Evolutionary conservation across 2,797 vertebrate genomes (phyloP).

Genomic region (Lates japonicus): DNA sequence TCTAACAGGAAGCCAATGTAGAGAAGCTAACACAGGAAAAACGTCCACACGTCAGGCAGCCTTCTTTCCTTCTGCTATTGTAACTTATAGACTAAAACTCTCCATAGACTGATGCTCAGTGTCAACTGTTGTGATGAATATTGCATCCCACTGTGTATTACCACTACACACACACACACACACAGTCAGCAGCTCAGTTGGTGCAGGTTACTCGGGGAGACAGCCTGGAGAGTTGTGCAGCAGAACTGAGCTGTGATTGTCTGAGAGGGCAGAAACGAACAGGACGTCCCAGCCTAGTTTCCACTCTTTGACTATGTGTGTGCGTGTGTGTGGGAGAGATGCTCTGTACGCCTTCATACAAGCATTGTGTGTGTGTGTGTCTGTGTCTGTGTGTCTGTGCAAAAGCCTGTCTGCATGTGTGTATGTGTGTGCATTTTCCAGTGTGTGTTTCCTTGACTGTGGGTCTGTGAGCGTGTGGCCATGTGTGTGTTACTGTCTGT

Average conservation of each 20-base stretch:
- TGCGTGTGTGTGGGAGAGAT: neutral
- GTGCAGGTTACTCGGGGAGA: slow-evolving; percentile 64
- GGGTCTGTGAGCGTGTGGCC: slow-evolving; percentile 17
- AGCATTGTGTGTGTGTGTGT: neutral
- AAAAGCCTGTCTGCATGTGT: neutral
- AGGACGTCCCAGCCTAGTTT: slow-evolving; percentile 80
- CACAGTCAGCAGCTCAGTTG: slow-evolving; percentile 45
- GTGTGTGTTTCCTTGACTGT: slow-evolving; percentile 47
- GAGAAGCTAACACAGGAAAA: no score
- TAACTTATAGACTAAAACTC: no score
- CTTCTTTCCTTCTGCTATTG: no score
- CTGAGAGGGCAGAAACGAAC: slow-evolving; percentile 72
- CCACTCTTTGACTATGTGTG: slow-evolving; percentile 42
- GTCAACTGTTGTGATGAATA: slow-evolving; percentile 49
- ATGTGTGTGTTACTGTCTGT: slow-evolving; percentile 26
- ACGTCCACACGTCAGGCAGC: no score
- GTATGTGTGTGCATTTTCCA: neutral
- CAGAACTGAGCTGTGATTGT: slow-evolving; percentile 72
- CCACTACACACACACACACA: slow-evolving; percentile 29
- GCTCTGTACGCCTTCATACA: neutral
- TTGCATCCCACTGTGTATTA: slow-evolving; percentile 57
- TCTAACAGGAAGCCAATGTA: no score
- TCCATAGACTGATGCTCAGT: slow-evolving; percentile 20
- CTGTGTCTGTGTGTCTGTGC: neutral
- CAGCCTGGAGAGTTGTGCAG: slow-evolving; percentile 69